Conservation (phyloP, 2,113 vertebrate genomes). For the Elephas maximus region DNA sequence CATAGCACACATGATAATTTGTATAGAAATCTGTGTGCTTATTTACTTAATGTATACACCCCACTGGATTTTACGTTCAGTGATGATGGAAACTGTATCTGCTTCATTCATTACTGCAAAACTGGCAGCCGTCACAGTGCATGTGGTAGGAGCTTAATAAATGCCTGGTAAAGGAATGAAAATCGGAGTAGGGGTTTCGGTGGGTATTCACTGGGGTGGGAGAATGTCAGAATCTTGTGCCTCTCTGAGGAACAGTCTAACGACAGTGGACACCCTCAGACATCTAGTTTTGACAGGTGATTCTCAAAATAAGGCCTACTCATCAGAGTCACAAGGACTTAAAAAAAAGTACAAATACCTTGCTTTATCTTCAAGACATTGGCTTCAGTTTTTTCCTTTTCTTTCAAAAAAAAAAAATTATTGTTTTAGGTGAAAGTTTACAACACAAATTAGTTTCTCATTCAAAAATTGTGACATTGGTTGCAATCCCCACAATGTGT, state of each 20-base stretch:
- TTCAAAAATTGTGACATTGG: too few relatives aligned
- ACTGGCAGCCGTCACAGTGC: background rate
- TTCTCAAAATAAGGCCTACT: background rate
- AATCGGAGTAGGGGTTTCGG: background rate
- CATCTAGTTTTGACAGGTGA: background rate
- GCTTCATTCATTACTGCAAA: background rate
- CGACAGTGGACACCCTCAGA: background rate
- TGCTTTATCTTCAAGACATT: background rate
- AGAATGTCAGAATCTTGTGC: background rate
- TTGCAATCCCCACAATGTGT: too few relatives aligned
- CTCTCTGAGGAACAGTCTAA: constrained; percentile 4
- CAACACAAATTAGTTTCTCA: too few relatives aligned
- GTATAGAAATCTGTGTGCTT: background rate
- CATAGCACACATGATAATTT: background rate
- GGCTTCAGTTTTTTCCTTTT: background rate
- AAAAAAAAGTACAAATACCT: background rate
- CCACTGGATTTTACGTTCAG: background rate
- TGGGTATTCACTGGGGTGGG: background rate
- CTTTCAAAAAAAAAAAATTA: too few relatives aligned
- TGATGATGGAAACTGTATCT: background rate
- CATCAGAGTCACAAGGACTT: background rate
- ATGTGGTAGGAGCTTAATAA: background rate
- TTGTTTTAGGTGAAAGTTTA: too few relatives aligned
- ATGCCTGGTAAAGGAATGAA: background rate
- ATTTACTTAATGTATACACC: background rate